Evolutionary conservation across 2,888 invertebrate genomes (phyloP).

Genomic region (Sarcophaga carnaria): DNA sequence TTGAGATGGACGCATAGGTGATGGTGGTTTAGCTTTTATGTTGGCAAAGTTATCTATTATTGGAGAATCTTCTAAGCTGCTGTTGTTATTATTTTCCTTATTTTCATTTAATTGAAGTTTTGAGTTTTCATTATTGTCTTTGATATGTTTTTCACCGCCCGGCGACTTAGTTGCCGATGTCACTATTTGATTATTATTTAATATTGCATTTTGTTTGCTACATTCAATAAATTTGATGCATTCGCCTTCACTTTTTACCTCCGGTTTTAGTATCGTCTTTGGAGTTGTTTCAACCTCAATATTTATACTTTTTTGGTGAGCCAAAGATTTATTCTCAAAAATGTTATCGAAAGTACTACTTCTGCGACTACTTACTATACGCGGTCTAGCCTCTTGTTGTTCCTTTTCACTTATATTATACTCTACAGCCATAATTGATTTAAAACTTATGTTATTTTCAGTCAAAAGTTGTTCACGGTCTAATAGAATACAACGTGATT

Average conservation of each 20-base stretch:
- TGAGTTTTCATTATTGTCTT: background rate
- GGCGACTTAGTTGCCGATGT: background rate
- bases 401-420: slow-evolving; percentile 74
- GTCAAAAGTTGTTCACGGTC: slow-evolving; percentile 79
- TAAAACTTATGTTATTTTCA: slow-evolving; percentile 78
- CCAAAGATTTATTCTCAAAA: slow-evolving; percentile 19
- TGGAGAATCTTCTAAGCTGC: background rate
- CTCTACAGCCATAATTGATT: slow-evolving; percentile 75
- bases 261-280: background rate
- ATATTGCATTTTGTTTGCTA: background rate
- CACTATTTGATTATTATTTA: background rate
- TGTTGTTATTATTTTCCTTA: slow-evolving; percentile 41
- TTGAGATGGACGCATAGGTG: slow-evolving; percentile 56
- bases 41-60: slow-evolving; percentile 29
- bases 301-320: slow-evolving; percentile 26
- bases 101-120: slow-evolving; percentile 3
- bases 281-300: slow-evolving; percentile 2
- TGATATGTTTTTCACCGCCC: background rate
- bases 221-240: background rate
- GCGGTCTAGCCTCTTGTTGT: slow-evolving; percentile 74
- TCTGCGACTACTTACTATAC: slow-evolving; percentile 66
- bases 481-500: slow-evolving; percentile 79
- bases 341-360: slow-evolving; percentile 50
- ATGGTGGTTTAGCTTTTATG: slow-evolving; percentile 31
- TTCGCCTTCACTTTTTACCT: background rate